Base-by-base conservation (phyloP, 2,888 invertebrate genomes). In the Drosophila mayaguana region DNA sequence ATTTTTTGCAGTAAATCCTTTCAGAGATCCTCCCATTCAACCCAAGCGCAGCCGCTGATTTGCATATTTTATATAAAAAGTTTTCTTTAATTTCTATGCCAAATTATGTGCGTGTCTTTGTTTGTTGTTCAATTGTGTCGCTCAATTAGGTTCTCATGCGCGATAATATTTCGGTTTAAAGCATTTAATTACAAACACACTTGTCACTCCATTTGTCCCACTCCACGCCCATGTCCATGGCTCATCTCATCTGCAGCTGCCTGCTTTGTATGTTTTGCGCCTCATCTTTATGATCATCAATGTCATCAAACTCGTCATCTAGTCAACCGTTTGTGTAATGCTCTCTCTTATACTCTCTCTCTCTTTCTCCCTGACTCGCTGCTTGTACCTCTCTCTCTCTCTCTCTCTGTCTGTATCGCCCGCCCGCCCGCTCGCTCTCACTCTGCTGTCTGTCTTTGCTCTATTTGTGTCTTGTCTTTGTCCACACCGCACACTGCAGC, bases 131-230 rank as follows among this genome's bases (percentile, higher is more conserved):
- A 75, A 50, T 76, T 77, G 80, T 78, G 63, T 32, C 68, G 79
- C 55, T 63, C 73, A 77, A 75, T 77, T 83, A 91, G 92, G 90
- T 80, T 92, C 91, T 74, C 92, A 91, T 91, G 90, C 91, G 81
- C 92, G 92, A 81, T 92, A 91, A 89, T 20, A 28, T 28, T 71
- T 71, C 43, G 60, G 65, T 83, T 76, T 65, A 38, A 51, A 72
- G 88, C 90, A 88, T 86, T 85, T 88, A 79, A 79, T 63, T 64
- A 61, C 32, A 54, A 50, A 50, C 32, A 50, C 88, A 85, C 73
- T 62, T 81, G 75, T 70, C 74, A 74, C 72, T 72, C 79, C 78
- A 67, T 78, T 22, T 36, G 20, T 53, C 72, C 71, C 34, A 20
- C 16, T 74, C 53, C 43, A 68, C 56, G 59, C 53, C 46, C 60